Base-by-base conservation (phyloP, 92 coral and sea anemone species). In the Meandrina meandrites region DNA sequence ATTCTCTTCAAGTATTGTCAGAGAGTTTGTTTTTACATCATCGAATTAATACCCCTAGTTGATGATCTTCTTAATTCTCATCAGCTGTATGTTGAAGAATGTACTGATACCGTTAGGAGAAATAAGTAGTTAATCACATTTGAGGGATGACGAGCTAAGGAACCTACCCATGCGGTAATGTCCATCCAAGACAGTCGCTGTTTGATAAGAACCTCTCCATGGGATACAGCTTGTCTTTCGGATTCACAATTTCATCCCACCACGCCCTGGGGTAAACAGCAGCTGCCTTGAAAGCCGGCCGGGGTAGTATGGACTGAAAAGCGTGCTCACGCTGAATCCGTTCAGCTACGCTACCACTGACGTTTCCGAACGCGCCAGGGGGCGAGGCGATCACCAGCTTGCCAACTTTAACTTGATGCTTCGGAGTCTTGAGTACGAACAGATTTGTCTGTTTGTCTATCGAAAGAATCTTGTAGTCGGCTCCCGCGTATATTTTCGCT, bases 171-270 rank as follows among this genome's bases (percentile, higher is more conserved):
- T 95, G 98, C 1, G 98, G 94, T 88, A 95, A 75, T 21, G 96
- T 87, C 64, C 91, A 93, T 35, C 98, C 98, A 85, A 95, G 91
- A 57, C 98, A 95, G 86, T 93, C 94, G 37, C 98, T 95, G 87
- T 91, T 84, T 17, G 96, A 93, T 47, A 93, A 81, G 58, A 86
- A 95, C 79, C 94, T 95, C 86, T 95, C 96, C 79, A 94, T 94
- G 50, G 98, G 98, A 27, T 86, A 71, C 12, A 95, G 79, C 5
- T 89, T 89, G 18, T 89, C 80, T 37, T 92, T 92, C 17, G 79
- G 88, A n/a, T 79, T 82, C 27, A 79, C 78, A 15, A 87, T 81
- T 8, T 87, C 88, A 58, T 95, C 96, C 98, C 98, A 95, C 98
- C 98, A 95, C 24, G 98, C 96, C 68, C 42, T 89, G 71, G 79